Percentiles rank a stretch among this genome's conserved stretches.
Evolutionary conservation across 1,140 invertebrate genomes (phyloP).

Genomic region (Ericerus pela): DNA sequence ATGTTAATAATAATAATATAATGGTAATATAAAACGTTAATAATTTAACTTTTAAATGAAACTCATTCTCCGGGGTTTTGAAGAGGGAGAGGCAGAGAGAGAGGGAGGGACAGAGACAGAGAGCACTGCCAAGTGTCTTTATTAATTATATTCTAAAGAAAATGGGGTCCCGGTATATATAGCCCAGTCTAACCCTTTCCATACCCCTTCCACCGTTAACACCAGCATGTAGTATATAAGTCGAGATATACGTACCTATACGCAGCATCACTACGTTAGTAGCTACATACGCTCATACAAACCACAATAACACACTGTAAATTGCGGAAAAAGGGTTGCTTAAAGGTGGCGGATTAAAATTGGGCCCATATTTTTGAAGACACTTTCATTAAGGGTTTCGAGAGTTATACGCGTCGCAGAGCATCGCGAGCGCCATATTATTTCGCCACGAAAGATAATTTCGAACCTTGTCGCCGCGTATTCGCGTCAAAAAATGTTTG

Average conservation of each 20-base stretch:
- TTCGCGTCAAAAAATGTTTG: too few relatives aligned
- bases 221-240: too few relatives aligned
- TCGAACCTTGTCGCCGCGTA: too few relatives aligned
- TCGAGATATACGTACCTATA: too few relatives aligned
- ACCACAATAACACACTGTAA: conserved; percentile 2
- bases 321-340: conserved; percentile 7
- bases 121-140: conserved; percentile 9
- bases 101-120: too few relatives aligned
- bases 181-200: too few relatives aligned
- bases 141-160: conserved; percentile 11
- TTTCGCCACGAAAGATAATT: too few relatives aligned
- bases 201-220: too few relatives aligned
- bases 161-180: neutral
- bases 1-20: conserved; percentile 10
- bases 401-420: neutral
- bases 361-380: conserved; percentile 8
- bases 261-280: neutral
- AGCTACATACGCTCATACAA: neutral
- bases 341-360: conserved; percentile 9
- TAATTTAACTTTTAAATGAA: conserved; percentile 7
- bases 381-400: conserved; percentile 10
- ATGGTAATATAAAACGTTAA: conserved; percentile 12
- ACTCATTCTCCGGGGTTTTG: conserved; percentile 6
- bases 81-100: too few relatives aligned
- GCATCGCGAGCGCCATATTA: too few relatives aligned